Evolutionary conservation across 2,888 invertebrate species (phyloP).

Genomic region (Ischnura elegans): DNA sequence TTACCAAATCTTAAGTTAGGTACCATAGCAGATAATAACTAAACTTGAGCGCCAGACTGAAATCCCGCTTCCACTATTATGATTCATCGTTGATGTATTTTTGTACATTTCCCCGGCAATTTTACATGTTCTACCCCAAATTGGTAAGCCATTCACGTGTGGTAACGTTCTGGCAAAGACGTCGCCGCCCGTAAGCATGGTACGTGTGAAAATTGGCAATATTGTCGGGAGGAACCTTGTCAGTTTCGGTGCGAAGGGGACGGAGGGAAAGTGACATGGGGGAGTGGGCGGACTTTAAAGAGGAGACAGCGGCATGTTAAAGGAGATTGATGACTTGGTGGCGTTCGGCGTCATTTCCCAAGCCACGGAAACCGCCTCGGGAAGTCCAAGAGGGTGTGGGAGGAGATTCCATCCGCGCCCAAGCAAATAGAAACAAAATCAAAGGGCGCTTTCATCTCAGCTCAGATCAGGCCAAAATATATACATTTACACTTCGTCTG

Average conservation of each 20-base stretch:
- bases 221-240: not conserved
- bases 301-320: not conserved
- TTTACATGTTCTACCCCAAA: too few relatives aligned
- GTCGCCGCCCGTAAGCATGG: not conserved
- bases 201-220: not conserved
- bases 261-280: not conserved
- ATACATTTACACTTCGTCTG: not conserved
- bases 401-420: not conserved
- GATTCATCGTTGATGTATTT: too few relatives aligned
- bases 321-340: constrained; percentile 26
- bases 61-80: too few relatives aligned
- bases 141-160: too few relatives aligned
- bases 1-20: too few relatives aligned
- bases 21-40: too few relatives aligned
- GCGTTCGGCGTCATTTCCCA: constrained; percentile 16
- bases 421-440: not conserved
- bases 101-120: too few relatives aligned
- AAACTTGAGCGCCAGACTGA: too few relatives aligned
- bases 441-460: not conserved
- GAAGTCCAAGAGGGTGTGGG: not conserved
- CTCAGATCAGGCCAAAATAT: not conserved
- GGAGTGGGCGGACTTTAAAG: not conserved
- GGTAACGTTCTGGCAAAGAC: not conserved
- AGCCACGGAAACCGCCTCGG: not conserved
- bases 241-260: not conserved